Conservation (phyloP, 2,888 invertebrate genomes). For the Mactromeris polynyma region DNA sequence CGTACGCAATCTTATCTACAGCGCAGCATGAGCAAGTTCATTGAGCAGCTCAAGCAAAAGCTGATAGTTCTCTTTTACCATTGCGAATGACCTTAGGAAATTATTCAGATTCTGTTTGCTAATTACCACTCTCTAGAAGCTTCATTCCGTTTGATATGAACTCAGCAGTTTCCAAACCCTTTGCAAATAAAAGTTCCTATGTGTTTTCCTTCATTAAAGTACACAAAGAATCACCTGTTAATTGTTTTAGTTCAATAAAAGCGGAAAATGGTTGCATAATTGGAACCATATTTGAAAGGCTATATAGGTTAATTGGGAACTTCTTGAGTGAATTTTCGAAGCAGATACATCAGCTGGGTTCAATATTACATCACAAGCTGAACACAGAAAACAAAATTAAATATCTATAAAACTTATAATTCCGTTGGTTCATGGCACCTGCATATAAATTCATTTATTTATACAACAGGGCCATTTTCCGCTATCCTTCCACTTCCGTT, state of each 20-base stretch:
- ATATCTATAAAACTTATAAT: not conserved
- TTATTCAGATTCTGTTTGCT: slow-evolving; percentile 2
- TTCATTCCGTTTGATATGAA: not conserved
- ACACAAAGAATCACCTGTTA: not conserved
- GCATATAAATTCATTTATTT: not conserved
- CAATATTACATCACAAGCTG: not conserved
- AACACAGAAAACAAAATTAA: not conserved
- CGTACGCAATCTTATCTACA: slow-evolving; percentile 7
- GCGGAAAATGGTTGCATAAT: not conserved
- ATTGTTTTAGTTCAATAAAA: not conserved
- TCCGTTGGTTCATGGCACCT: not conserved
- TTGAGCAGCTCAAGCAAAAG: not conserved
- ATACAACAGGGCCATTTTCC: not conserved
- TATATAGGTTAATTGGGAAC: not conserved
- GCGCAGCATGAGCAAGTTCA: not conserved
- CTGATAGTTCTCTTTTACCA: not conserved
- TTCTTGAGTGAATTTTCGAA: not conserved
- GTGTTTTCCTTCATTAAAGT: not conserved
- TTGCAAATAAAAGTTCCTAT: not conserved
- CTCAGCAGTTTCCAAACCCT: slow-evolving; percentile 1
- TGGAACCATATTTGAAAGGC: not conserved
- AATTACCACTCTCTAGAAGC: not conserved
- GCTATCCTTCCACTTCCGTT: not conserved
- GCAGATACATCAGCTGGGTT: not conserved
- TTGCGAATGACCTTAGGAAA: not conserved